Conservation (phyloP, 1,140 invertebrate genomes). For the Heliconius hermathena region DNA sequence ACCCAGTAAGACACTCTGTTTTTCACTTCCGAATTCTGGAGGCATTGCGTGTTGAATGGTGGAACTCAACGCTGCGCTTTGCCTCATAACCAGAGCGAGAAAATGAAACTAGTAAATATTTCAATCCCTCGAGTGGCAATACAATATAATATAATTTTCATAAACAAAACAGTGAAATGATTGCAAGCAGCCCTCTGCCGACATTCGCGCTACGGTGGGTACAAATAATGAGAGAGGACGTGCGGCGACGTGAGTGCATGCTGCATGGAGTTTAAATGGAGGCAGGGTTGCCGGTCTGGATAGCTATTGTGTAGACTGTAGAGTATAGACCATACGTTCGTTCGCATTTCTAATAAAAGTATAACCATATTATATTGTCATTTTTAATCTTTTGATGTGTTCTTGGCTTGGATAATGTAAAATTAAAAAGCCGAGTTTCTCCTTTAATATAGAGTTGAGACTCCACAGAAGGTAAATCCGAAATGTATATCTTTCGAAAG, state of each 20-base stretch:
- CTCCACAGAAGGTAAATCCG: no score
- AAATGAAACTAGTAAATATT: background rate
- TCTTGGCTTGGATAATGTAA: no score
- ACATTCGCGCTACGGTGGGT: background rate
- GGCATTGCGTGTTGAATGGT: no score
- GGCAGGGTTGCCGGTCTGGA: background rate
- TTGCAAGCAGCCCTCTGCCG: background rate
- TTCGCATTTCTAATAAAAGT: background rate
- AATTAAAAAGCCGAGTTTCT: no score
- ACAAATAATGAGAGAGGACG: constrained; percentile 21
- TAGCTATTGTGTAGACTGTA: background rate
- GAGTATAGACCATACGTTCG: background rate
- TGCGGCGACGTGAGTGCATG: background rate
- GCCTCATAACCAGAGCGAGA: no score
- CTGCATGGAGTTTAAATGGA: background rate
- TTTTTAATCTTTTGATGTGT: no score
- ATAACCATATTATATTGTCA: no score
- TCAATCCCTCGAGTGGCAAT: background rate
- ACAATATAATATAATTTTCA: background rate
- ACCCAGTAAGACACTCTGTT: no score
- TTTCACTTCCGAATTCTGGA: no score
- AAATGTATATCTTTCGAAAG: no score
- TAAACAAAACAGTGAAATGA: background rate
- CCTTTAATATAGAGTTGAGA: no score
- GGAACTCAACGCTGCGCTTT: no score